phyloP scores from a whole-genome alignment of 2,888 invertebrate species.

The Aspidiotus destructor region DNA sequence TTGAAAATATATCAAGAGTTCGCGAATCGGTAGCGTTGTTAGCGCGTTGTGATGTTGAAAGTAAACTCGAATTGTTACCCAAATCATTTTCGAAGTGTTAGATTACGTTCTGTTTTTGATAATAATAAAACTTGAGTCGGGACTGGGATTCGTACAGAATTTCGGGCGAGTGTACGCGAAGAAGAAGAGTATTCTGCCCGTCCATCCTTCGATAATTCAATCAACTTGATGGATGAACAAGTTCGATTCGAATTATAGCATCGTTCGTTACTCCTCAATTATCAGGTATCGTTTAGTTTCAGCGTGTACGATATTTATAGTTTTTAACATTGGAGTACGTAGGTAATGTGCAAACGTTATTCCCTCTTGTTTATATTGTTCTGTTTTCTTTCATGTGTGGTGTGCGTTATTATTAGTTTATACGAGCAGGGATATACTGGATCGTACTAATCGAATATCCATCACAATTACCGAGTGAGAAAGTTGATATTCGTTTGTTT shows the following conservation, averaged over 20 bases:
- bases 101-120: constrained; percentile 25
- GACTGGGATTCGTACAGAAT: not conserved
- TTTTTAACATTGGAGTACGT: not conserved
- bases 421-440: too few relatives aligned
- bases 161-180: not conserved
- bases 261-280: not conserved
- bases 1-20: not conserved
- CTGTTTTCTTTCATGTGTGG: not conserved
- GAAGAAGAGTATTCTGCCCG: too few relatives aligned
- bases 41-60: constrained; percentile 27
- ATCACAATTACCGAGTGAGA: too few relatives aligned
- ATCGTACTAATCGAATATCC: too few relatives aligned
- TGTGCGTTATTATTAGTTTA: constrained; percentile 2
- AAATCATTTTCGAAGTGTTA: constrained; percentile 28
- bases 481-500: too few relatives aligned
- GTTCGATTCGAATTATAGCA: not conserved
- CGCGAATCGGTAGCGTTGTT: constrained; percentile 1
- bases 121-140: constrained; percentile 25
- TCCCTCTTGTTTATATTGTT: not conserved
- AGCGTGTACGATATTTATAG: constrained; percentile 7
- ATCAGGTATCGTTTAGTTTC: constrained; percentile 21
- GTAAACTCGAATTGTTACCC: constrained; percentile 24
- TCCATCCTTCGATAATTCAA: not conserved
- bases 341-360: not conserved
- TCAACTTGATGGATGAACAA: constrained; percentile 2